phyloP scores from a whole-genome alignment of 2,797 vertebrate genomes.

The Rachycentron canadum region DNA sequence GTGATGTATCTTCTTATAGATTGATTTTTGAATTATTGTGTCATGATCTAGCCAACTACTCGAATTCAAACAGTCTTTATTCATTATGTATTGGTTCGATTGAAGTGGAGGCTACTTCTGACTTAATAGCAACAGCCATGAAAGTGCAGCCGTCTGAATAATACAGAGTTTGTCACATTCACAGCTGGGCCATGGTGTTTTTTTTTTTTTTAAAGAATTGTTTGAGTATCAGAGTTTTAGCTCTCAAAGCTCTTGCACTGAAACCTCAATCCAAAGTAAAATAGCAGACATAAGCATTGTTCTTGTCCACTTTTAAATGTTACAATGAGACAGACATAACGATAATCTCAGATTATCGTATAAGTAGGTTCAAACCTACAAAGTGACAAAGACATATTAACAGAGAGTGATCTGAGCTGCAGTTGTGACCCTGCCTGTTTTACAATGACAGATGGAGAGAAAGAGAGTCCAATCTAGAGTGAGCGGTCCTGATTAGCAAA shows the following conservation, averaged over 20 bases:
- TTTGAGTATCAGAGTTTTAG: not conserved
- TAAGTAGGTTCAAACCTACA: not conserved
- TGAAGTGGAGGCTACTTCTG: slow-evolving; percentile 29
- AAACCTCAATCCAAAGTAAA: not conserved
- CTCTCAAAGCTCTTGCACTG: not conserved
- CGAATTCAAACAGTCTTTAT: slow-evolving; percentile 23
- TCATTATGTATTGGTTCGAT: not conserved
- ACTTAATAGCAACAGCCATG: slow-evolving; percentile 15
- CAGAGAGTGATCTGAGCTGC: slow-evolving; percentile 21
- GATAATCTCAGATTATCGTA: too few species aligned
- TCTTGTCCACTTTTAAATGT: not conserved
- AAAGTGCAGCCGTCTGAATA: slow-evolving; percentile 34
- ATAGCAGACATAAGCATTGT: not conserved
- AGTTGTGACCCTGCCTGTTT: slow-evolving; percentile 36
- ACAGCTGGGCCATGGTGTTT: not conserved
- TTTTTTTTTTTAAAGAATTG: slow-evolving; percentile 7
- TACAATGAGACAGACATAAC: not conserved
- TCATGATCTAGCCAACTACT: slow-evolving; percentile 19
- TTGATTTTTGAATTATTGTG: slow-evolving; percentile 12
- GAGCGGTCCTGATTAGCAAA: slow-evolving; percentile 48
- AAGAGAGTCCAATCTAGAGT: slow-evolving; percentile 44
- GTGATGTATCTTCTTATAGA: not conserved
- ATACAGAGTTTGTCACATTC: slow-evolving; percentile 17
- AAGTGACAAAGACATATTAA: not conserved
- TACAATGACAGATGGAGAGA: slow-evolving; percentile 39